A percentile compares a stretch with the other conserved stretches of the same genome.
phyloP scores from a whole-genome alignment of 2,888 invertebrate genomes.

The Aspidiotus destructor region DNA sequence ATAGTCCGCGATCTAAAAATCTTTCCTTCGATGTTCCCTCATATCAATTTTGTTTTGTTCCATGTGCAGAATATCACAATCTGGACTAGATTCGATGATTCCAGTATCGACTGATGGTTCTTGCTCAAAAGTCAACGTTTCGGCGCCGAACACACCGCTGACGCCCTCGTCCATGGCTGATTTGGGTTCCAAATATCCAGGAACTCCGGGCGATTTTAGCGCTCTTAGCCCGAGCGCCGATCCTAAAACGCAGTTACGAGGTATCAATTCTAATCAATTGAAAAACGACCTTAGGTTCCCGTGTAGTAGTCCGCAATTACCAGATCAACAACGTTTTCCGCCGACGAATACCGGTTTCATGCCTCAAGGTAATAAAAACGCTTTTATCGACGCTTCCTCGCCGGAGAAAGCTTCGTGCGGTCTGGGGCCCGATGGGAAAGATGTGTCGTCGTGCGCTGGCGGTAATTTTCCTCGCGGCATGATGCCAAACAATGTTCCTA shows the following conservation, averaged over 20 bases:
- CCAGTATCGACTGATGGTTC: conserved; percentile 14
- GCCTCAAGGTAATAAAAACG: conserved; percentile 14
- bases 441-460: conserved; percentile 3
- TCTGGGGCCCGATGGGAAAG: conserved; percentile 5
- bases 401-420: conserved; percentile 20
- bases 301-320: conserved; percentile 36
- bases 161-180: conserved; percentile 47
- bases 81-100: conserved; percentile 21
- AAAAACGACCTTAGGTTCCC: conserved; percentile 33
- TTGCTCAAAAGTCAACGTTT: conserved; percentile 29
- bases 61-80: conserved; percentile 16
- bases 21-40: neutral
- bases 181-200: conserved; percentile 35
- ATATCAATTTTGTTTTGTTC: too few species aligned
- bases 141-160: conserved; percentile 47
- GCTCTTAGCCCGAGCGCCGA: conserved; percentile 45
- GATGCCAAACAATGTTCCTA: conserved; percentile 41
- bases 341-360: conserved; percentile 6
- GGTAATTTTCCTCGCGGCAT: conserved; percentile 30
- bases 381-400: conserved; percentile 23
- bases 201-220: conserved; percentile 44
- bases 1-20: neutral
- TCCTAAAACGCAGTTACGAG: conserved; percentile 19
- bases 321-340: conserved; percentile 29
- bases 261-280: conserved; percentile 30